phyloP scores from a whole-genome alignment of 2,113 vertebrate genomes.

The Grantiella picta region DNA sequence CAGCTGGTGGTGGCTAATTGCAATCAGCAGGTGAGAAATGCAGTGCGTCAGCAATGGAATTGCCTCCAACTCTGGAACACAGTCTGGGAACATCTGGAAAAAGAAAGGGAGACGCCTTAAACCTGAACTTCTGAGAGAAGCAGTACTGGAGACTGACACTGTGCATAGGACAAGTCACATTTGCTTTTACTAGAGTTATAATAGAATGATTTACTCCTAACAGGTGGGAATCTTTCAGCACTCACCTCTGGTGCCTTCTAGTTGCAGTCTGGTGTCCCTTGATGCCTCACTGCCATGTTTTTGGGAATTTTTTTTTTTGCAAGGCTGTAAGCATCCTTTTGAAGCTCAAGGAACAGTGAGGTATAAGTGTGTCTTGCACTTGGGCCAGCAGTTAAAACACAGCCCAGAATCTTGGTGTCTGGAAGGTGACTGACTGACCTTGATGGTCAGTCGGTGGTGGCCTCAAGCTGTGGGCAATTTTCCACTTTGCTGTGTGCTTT shows the following conservation, averaged over 20 bases:
- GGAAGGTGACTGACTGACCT: background rate
- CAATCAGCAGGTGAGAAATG: slow-evolving; percentile 72
- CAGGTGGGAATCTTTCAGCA: background rate
- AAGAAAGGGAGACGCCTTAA: slow-evolving; percentile 54
- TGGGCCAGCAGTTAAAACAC: background rate
- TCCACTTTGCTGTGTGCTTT: background rate
- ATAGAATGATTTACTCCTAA: slow-evolving; percentile 36
- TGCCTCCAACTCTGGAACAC: slow-evolving; percentile 26
- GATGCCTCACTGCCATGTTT: background rate
- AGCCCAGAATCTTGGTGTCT: background rate
- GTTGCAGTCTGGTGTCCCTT: background rate
- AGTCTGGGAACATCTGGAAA: slow-evolving; percentile 38
- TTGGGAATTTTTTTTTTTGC: background rate
- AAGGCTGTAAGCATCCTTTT: background rate
- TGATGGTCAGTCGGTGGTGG: background rate
- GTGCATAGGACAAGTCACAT: background rate
- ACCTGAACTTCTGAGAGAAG: slow-evolving; percentile 48
- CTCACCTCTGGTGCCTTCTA: background rate
- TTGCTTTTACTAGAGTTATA: slow-evolving; percentile 24
- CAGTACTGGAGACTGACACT: slow-evolving; percentile 51
- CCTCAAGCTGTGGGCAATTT: background rate
- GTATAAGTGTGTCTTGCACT: background rate
- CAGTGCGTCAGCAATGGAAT: slow-evolving; percentile 58
- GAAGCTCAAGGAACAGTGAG: background rate
- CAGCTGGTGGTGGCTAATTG: slow-evolving; percentile 68